Base-by-base conservation (phyloP, 2,888 invertebrate species). In the Heliconius sara region DNA sequence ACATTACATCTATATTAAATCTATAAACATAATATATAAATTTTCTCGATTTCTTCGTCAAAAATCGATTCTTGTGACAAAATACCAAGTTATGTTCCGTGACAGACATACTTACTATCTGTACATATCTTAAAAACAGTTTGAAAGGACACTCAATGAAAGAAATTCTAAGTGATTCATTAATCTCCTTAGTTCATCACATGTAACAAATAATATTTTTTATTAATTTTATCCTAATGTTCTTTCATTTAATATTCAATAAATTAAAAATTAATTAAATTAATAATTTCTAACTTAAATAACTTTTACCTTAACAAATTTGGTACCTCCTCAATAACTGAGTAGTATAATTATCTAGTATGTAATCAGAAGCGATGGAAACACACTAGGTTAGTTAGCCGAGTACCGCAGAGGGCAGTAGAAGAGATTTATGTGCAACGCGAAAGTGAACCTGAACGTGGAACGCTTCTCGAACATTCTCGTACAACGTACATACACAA, bases 351-450 rank as follows among this genome's bases (percentile, higher is more conserved):
- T 67, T 57, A 34, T 68, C 39, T 68, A 25, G 19, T 39, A 60
- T 25, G 90, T 93, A 94, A 93, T 93, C 91, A 91, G 91, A 90
- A 91, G 89, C 88, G 89, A 87, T 88, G 89, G 87, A 91, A 93
- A 94, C 90, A 93, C 93, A 94, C 93, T 92, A 91, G 83, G 87
- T 92, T 92, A 93, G 93, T 94, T 93, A 93, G 90, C 89, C 87
- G 89, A 88, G 88, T 88, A 89, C 94, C 94, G 90, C 93, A 92
- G 92, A 91, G 92, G 93, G 92, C 91, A 91, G 91, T 93, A 91
- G 88, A 89, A 83, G 86, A 89, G 90, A 94, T 94, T 94, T 94
- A 94, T 94, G 92, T 88, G 83, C 89, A 86, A 87, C 84, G 84
- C 77, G 83, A 81, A 82, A 80, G 83, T 82, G 73, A 72, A 77